Conservation (phyloP, 1,140 invertebrate genomes). For the Drosophila rhopaloa region DNA sequence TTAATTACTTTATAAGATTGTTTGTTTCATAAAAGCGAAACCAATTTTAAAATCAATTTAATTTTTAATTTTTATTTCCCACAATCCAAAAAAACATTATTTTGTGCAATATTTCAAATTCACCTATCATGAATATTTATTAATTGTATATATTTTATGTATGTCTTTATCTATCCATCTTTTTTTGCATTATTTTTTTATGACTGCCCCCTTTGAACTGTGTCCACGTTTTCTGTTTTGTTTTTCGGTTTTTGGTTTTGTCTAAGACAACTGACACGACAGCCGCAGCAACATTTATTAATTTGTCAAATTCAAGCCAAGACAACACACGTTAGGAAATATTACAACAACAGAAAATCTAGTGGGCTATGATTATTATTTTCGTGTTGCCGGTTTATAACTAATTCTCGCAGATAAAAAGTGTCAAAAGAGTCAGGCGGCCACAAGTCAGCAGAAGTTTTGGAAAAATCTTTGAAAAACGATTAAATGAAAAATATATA, state of each 20-base stretch:
- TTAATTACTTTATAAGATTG: not conserved
- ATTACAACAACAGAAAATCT: conserved; percentile 17
- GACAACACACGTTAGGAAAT: conserved; percentile 58
- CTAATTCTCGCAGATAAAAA: conserved; percentile 65
- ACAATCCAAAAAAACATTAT: not conserved
- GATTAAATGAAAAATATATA: conserved; percentile 19
- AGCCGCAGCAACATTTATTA: conserved; percentile 56
- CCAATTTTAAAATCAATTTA: conserved; percentile 3
- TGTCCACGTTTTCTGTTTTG: conserved; percentile 44
- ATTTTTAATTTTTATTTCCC: conserved; percentile 3
- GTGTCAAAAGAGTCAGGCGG: conserved; percentile 59
- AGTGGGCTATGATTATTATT: conserved; percentile 48
- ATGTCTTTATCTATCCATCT: conserved; percentile 34
- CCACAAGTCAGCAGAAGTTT: conserved; percentile 52
- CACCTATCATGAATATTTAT: conserved; percentile 49
- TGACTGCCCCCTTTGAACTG: conserved; percentile 47
- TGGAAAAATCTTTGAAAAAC: conserved; percentile 38
- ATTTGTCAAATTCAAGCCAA: conserved; percentile 63
- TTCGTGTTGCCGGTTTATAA: conserved; percentile 51
- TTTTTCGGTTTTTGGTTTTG: conserved; percentile 14
- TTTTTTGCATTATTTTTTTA: conserved; percentile 35
- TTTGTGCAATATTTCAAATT: conserved; percentile 19
- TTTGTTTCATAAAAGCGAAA: not conserved
- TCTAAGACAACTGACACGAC: conserved; percentile 43
- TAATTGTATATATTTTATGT: conserved; percentile 30